A percentile compares a stretch with the other conserved stretches of the same genome.
Conservation (phyloP, 2,113 vertebrate species). For the Vulpes vulpes region DNA sequence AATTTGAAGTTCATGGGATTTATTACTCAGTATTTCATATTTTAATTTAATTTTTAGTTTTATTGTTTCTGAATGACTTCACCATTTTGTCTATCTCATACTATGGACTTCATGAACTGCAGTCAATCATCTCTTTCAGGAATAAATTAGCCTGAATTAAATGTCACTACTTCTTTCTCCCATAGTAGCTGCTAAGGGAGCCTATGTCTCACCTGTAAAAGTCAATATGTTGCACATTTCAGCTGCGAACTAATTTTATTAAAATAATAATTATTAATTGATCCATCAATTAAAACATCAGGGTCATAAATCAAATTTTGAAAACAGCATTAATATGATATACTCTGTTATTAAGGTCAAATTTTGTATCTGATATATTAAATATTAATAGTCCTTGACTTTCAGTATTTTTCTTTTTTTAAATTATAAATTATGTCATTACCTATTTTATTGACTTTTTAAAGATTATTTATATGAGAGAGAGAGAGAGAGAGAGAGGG, state of each 20-base stretch:
- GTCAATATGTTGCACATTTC: neutral
- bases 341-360: neutral
- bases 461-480: neutral
- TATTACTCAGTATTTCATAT: slow-evolving; percentile 48
- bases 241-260: slow-evolving; percentile 28
- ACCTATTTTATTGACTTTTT: neutral
- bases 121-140: slow-evolving; percentile 1
- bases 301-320: slow-evolving; percentile 22
- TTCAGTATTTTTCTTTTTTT: slow-evolving; percentile 1
- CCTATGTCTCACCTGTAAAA: slow-evolving; percentile 7
- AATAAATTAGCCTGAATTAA: slow-evolving; percentile 65
- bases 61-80: slow-evolving; percentile 61
- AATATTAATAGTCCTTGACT: neutral
- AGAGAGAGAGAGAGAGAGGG: neutral
- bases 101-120: neutral
- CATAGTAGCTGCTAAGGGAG: neutral
- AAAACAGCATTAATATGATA: slow-evolving; percentile 14
- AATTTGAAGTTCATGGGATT: slow-evolving; percentile 5
- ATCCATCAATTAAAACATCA: slow-evolving; percentile 17
- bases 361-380: neutral
- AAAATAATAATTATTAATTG: slow-evolving; percentile 63
- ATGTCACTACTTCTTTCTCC: neutral
- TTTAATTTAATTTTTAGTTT: slow-evolving; percentile 47
- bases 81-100: slow-evolving; percentile 20
- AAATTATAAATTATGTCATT: neutral